phyloP scores from a whole-genome alignment of 2,888 invertebrate genomes.

The Aporophyla lueneburgensis region DNA sequence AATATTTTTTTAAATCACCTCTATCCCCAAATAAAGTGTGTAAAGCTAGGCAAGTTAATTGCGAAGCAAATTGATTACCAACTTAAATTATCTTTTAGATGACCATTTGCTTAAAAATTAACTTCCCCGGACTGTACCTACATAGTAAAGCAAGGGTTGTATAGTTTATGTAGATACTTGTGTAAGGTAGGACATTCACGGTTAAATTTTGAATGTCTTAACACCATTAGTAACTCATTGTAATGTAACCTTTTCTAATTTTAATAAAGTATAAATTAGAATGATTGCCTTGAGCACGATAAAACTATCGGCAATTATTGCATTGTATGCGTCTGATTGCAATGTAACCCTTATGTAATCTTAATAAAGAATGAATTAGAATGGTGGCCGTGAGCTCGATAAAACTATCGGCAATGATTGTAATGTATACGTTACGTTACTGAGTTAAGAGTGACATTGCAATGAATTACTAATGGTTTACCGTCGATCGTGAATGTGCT shows the following conservation, averaged over 20 bases:
- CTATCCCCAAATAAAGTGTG: not conserved
- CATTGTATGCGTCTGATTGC: not conserved
- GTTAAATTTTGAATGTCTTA: not conserved
- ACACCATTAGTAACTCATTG: not conserved
- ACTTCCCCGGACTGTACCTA: no score
- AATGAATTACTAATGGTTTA: not conserved
- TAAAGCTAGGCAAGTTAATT: not conserved
- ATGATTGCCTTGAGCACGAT: not conserved
- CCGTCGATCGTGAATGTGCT: not conserved
- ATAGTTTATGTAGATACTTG: not conserved
- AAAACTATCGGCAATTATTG: not conserved
- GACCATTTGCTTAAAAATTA: not conserved
- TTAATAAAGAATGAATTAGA: not conserved
- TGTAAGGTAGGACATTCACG: not conserved
- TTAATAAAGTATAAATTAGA: not conserved
- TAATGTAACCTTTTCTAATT: not conserved
- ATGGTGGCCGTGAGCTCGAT: not conserved
- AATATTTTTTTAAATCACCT: not conserved
- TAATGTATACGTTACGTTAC: not conserved
- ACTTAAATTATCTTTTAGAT: no score
- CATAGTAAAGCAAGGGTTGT: no score
- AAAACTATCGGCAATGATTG: not conserved
- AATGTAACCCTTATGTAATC: not conserved
- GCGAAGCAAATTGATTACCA: not conserved
- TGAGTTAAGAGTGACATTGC: not conserved